phyloP scores from a whole-genome alignment of 2,113 vertebrate species.

The Machaerirhynchus nigripectus region DNA sequence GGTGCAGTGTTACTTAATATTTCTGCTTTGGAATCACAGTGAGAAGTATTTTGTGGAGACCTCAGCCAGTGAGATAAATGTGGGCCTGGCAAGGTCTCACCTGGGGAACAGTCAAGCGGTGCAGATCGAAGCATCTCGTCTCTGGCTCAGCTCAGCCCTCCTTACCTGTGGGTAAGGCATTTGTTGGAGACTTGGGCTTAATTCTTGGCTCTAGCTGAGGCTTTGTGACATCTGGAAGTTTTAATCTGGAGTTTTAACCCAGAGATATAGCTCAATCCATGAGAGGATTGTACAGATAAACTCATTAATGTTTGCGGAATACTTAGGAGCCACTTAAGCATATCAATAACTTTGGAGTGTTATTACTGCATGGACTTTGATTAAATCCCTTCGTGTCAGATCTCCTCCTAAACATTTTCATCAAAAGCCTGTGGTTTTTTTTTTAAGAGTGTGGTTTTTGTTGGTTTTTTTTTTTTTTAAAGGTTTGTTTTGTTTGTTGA shows the following conservation, averaged over 20 bases:
- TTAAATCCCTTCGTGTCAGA: not conserved
- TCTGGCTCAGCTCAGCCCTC: not conserved
- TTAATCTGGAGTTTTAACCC: not conserved
- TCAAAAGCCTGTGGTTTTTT: not conserved
- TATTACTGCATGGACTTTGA: not conserved
- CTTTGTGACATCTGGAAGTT: not conserved
- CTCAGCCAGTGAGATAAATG: not conserved
- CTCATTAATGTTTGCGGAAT: not conserved
- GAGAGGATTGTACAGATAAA: not conserved
- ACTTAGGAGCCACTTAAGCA: not conserved
- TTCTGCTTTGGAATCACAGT: not conserved
- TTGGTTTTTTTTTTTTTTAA: not conserved
- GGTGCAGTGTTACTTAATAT: not conserved
- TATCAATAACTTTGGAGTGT: not conserved
- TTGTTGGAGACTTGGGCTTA: not conserved
- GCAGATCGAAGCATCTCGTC: not conserved
- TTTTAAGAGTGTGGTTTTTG: not conserved
- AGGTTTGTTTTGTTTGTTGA: not conserved
- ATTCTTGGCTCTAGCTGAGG: not conserved
- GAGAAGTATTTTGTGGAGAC: not conserved
- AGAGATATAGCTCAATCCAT: not conserved
- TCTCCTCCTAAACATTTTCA: not conserved
- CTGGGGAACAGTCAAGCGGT: fast-evolving
- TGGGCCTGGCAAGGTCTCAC: not conserved
- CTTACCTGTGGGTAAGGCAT: not conserved